These are phyloP conservation scores for Pogonomyrmex californicus DNA, from an alignment of 1,140 invertebrate genomes.

Conservation along the genomic window DNA sequence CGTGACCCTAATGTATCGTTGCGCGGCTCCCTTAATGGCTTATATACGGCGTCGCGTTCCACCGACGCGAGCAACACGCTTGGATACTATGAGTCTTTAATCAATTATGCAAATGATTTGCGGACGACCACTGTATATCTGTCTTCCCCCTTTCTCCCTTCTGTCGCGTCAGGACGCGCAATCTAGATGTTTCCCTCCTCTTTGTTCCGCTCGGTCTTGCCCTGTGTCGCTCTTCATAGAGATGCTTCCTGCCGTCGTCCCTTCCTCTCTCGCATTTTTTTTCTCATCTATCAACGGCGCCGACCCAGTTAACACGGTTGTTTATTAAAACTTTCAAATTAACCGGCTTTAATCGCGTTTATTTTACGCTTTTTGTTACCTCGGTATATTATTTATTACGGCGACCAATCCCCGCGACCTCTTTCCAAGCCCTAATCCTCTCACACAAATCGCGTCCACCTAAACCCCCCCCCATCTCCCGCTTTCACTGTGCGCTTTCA, in stretches of 20 bases:
- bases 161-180: conserved; percentile 65
- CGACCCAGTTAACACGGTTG: conserved; percentile 63
- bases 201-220: conserved; percentile 61
- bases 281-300: background rate
- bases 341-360: conserved; percentile 74
- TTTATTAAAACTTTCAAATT: conserved; percentile 83
- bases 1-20: conserved; percentile 56
- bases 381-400: conserved; percentile 72
- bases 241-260: conserved; percentile 58
- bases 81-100: conserved; percentile 81
- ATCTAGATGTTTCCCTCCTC: conserved; percentile 64
- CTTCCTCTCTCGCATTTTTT: background rate
- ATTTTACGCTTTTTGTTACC: conserved; percentile 65
- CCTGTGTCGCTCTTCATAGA: conserved; percentile 36
- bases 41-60: conserved; percentile 58
- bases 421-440: conserved; percentile 51
- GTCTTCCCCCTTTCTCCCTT: conserved; percentile 40
- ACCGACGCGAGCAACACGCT: conserved; percentile 36
- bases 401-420: conserved; percentile 32
- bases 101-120: conserved; percentile 86
- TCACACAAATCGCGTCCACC: conserved; percentile 56
- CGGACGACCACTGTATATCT: conserved; percentile 73
- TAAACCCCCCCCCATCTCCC: background rate
- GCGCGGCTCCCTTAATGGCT: conserved; percentile 61
- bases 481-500: conserved; percentile 39